Evolutionary conservation across 1,140 invertebrate genomes (phyloP).

Genomic region (Thereuonema tuberculata): DNA sequence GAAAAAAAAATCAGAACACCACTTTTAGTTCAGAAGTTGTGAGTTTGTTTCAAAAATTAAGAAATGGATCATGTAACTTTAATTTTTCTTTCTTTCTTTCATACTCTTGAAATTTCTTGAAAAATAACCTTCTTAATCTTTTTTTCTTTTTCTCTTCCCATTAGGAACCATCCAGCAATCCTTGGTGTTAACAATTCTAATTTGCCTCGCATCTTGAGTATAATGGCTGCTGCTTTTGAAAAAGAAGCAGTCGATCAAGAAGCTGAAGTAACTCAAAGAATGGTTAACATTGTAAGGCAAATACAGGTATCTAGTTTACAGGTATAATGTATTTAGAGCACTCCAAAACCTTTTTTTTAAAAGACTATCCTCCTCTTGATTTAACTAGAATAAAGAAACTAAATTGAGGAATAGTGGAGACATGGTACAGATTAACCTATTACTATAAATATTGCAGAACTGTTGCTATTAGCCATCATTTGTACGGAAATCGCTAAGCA

Average conservation of each 20-base stretch:
- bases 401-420: not conserved
- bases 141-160: constrained; percentile 5
- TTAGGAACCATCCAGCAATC: constrained; percentile 63
- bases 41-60: no score
- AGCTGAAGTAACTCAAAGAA: constrained; percentile 44
- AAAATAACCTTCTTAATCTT: no score
- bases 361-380: constrained; percentile 2
- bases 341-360: no score
- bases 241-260: constrained; percentile 60
- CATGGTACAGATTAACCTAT: constrained; percentile 6
- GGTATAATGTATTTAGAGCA: no score
- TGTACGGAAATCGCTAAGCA: not conserved
- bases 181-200: constrained; percentile 74
- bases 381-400: constrained; percentile 9
- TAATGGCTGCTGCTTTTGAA: constrained; percentile 77
- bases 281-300: constrained; percentile 59
- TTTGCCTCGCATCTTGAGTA: constrained; percentile 69
- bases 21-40: no score
- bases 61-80: no score
- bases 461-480: not conserved
- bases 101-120: no score
- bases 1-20: no score
- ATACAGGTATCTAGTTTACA: constrained; percentile 55
- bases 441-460: constrained; percentile 15
- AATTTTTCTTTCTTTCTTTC: no score